These are phyloP conservation scores for Drosophila lutescens DNA, from an alignment of 2,888 invertebrate genomes.

Conservation along the genomic window DNA sequence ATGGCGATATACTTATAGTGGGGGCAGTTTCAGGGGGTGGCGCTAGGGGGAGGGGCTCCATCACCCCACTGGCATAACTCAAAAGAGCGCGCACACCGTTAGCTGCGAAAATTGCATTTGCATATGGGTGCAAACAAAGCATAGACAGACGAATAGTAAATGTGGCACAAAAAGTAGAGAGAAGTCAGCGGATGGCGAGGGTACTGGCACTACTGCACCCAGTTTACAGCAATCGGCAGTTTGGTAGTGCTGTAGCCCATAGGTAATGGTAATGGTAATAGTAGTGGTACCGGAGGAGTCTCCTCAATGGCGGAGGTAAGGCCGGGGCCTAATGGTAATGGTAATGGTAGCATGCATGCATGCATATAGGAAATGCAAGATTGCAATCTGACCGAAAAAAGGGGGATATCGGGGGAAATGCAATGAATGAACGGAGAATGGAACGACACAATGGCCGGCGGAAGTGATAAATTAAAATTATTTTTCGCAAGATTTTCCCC, in stretches of 20 bases:
- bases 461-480: conserved; percentile 81
- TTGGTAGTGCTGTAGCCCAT: conserved; percentile 16
- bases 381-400: conserved; percentile 51
- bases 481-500: conserved; percentile 77
- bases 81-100: conserved; percentile 81
- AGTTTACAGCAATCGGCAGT: conserved; percentile 58
- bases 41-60: conserved; percentile 3
- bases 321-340: conserved; percentile 49
- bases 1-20: neutral
- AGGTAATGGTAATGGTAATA: conserved; percentile 43
- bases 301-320: conserved; percentile 18
- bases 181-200: conserved; percentile 19
- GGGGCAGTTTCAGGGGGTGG: neutral
- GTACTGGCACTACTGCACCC: conserved; percentile 59
- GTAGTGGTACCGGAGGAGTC: conserved; percentile 37
- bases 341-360: conserved; percentile 70
- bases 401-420: conserved; percentile 9
- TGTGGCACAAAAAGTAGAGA: conserved; percentile 59
- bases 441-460: conserved; percentile 77
- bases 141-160: conserved; percentile 56
- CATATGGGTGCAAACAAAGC: conserved; percentile 74
- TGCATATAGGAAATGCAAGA: conserved; percentile 79
- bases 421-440: conserved; percentile 48
- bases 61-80: conserved; percentile 67
- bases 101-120: conserved; percentile 79